Conservation (phyloP, 2,888 invertebrate species). For the Timandra comae region DNA sequence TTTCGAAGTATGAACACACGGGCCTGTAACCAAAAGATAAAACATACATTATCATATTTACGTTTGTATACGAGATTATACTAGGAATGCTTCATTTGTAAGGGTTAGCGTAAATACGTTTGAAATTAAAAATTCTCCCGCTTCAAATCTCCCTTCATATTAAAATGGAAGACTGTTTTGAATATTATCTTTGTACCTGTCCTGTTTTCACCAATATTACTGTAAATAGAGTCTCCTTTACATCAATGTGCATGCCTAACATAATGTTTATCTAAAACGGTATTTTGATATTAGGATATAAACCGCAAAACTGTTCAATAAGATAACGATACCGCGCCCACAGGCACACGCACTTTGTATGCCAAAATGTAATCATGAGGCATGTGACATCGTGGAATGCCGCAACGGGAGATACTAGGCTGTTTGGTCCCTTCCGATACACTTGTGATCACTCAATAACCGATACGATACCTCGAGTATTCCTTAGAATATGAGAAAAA, state of each 20-base stretch:
- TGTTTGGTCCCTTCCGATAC: constrained; percentile 35
- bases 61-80: constrained; percentile 9
- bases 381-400: constrained; percentile 16
- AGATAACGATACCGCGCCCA: constrained; percentile 23
- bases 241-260: too few species aligned
- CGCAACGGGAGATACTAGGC: constrained; percentile 12
- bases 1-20: constrained; percentile 3
- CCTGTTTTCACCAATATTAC: neutral
- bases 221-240: too few species aligned
- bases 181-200: neutral
- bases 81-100: constrained; percentile 6
- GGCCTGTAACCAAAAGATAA: constrained; percentile 36
- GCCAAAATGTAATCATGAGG: constrained; percentile 20
- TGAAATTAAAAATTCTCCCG: constrained; percentile 6
- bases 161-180: constrained; percentile 4
- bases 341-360: constrained; percentile 25
- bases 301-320: constrained; percentile 20
- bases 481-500: constrained; percentile 22
- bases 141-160: constrained; percentile 6
- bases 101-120: constrained; percentile 3
- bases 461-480: constrained; percentile 45
- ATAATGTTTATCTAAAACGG: constrained; percentile 11
- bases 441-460: constrained; percentile 57
- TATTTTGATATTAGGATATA: constrained; percentile 14
- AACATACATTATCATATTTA: constrained; percentile 15